A percentile compares a stretch with the other conserved stretches of the same genome.
Evolutionary conservation across 23 tunicate species (phyloP).

Genomic region (Trididemnum clinides): DNA sequence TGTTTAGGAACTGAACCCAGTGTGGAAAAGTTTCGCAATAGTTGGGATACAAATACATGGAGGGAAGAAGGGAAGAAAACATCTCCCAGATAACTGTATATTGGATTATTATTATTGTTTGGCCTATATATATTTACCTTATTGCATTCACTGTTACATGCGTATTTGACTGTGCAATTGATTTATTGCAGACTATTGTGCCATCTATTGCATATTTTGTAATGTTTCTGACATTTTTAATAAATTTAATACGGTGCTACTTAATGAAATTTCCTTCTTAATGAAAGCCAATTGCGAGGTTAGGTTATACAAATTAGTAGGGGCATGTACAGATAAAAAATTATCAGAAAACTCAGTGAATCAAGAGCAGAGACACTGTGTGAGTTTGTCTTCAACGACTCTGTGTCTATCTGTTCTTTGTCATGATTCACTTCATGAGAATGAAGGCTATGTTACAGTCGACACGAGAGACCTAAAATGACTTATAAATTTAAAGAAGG

Average conservation of each 20-base stretch:
- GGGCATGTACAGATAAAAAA: too few relatives aligned
- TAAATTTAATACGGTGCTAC: neutral
- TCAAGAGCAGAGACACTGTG: too few relatives aligned
- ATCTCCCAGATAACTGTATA: conserved; percentile 34
- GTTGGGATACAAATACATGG: conserved; percentile 96
- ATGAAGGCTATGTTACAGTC: too few relatives aligned
- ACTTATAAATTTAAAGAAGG: too few relatives aligned
- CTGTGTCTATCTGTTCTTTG: too few relatives aligned
- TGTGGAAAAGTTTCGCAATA: conserved; percentile 75
- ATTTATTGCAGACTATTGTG: neutral
- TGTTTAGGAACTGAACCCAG: conserved; percentile 64
- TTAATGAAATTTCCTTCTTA: too few relatives aligned
- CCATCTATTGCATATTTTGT: neutral
- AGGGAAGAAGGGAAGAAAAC: conserved; percentile 88
- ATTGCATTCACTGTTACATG: neutral
- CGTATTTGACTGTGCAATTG: neutral
- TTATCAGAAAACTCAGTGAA: too few relatives aligned
- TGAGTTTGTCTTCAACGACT: too few relatives aligned
- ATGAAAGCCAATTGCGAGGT: too few relatives aligned
- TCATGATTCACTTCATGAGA: too few relatives aligned
- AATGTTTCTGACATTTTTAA: neutral
- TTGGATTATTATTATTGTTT: neutral
- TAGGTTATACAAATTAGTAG: too few relatives aligned
- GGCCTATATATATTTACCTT: neutral
- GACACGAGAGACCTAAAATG: too few relatives aligned